phyloP scores from a whole-genome alignment of 2,113 vertebrate species.

The Rousettus leschenaultii region DNA sequence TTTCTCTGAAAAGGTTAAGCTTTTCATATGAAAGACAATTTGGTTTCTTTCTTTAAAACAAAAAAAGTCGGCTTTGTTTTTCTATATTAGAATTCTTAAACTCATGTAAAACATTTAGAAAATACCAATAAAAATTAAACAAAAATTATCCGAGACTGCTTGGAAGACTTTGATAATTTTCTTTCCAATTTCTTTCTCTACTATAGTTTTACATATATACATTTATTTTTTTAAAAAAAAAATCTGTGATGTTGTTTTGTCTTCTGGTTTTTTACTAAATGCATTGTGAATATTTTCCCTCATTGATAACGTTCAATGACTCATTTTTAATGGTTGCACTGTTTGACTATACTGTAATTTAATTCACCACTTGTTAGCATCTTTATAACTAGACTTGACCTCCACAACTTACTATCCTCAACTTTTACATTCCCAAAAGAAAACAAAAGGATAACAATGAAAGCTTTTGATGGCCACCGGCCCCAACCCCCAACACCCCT shows the following conservation, averaged over 20 bases:
- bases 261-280: not conserved
- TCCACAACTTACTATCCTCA: not conserved
- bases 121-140: constrained; percentile 11
- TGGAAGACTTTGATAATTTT: not conserved
- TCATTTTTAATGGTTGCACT: not conserved
- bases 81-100: not conserved
- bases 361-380: not conserved
- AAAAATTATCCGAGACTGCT: not conserved
- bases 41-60: not conserved
- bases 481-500: too few relatives aligned
- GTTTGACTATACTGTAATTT: not conserved
- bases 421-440: not conserved
- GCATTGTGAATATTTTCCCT: not conserved
- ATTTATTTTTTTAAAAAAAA: not conserved
- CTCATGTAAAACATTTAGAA: not conserved
- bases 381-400: not conserved
- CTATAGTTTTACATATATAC: not conserved
- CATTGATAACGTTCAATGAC: not conserved
- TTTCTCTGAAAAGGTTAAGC: constrained; percentile 36
- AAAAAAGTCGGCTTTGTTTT: not conserved
- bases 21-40: not conserved
- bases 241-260: not conserved
- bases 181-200: not conserved
- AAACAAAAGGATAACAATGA: not conserved
- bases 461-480: not conserved